A percentile compares a stretch with the other conserved stretches of the same genome.
Conservation (phyloP, 2,888 invertebrate species). For the Strigamia transsilvanica region DNA sequence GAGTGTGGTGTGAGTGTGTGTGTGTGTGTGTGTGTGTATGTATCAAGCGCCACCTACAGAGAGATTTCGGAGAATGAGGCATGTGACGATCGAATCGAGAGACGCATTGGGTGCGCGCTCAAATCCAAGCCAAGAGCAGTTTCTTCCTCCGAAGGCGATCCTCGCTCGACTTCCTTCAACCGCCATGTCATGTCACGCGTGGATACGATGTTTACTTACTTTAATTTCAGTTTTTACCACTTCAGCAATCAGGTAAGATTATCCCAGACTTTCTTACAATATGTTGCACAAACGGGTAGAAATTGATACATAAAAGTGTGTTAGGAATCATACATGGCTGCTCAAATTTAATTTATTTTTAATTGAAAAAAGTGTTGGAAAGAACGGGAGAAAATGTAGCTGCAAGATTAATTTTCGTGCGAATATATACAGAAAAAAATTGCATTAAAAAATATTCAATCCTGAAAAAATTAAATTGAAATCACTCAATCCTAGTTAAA, state of each 20-base stretch:
- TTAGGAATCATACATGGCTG: not conserved
- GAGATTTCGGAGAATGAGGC: constrained; percentile 23
- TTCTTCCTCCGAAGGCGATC: constrained; percentile 25
- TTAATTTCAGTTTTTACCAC: constrained; percentile 36
- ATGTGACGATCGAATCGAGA: constrained; percentile 43
- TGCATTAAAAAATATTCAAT: too few species aligned
- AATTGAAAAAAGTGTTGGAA: not conserved
- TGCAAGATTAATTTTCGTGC: too few species aligned
- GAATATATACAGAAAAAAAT: not conserved
- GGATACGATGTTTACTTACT: constrained; percentile 43
- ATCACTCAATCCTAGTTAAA: too few species aligned
- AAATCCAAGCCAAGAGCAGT: constrained; percentile 37
- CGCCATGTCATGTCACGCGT: constrained; percentile 46
- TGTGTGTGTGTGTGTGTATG: not conserved
- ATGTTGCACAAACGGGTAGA: not conserved
- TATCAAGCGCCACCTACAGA: constrained; percentile 20
- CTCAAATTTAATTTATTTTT: not conserved
- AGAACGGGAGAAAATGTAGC: not conserved
- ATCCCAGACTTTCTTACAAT: not conserved
- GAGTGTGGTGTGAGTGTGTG: not conserved
- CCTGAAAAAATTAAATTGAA: too few species aligned
- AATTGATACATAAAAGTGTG: not conserved
- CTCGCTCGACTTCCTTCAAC: constrained; percentile 45
- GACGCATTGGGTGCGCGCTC: constrained; percentile 20
- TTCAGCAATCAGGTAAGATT: constrained; percentile 41